Evolutionary conservation across 1,140 invertebrate genomes (phyloP).

Genomic region (Cecropterus lyciades): DNA sequence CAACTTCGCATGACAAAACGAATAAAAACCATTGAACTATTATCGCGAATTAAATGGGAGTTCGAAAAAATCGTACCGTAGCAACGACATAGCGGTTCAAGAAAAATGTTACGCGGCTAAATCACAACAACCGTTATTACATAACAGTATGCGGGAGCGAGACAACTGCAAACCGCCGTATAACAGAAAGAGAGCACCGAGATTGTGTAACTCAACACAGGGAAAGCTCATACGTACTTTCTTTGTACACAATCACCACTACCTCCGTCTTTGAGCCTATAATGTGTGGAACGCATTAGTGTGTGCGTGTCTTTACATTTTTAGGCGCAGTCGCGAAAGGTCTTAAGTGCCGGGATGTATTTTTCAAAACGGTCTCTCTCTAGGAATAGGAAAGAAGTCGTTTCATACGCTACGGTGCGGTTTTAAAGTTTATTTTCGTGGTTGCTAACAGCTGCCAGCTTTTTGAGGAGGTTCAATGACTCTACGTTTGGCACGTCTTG

Average conservation of each 20-base stretch:
- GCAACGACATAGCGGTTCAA: constrained; percentile 59
- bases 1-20: background rate
- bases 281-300: constrained; percentile 49
- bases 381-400: constrained; percentile 44
- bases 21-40: constrained; percentile 24
- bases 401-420: constrained; percentile 48
- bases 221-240: constrained; percentile 81
- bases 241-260: constrained; percentile 67
- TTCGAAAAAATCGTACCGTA: constrained; percentile 52
- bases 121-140: constrained; percentile 80
- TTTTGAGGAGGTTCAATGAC: constrained; percentile 79
- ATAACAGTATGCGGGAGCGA: constrained; percentile 72
- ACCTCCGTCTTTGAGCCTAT: constrained; percentile 60
- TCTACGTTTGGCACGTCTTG: constrained; percentile 76
- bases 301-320: constrained; percentile 70
- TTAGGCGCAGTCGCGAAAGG: constrained; percentile 60
- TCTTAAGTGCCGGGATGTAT: constrained; percentile 60
- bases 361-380: constrained; percentile 74
- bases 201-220: constrained; percentile 80
- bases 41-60: constrained; percentile 51
- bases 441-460: constrained; percentile 59
- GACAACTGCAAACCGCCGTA: constrained; percentile 48
- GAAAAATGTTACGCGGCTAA: constrained; percentile 79
- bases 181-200: constrained; percentile 57
- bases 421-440: constrained; percentile 55